Evolutionary conservation across 2,888 invertebrate genomes (phyloP).

Genomic region (Eubasilissa splendida): DNA sequence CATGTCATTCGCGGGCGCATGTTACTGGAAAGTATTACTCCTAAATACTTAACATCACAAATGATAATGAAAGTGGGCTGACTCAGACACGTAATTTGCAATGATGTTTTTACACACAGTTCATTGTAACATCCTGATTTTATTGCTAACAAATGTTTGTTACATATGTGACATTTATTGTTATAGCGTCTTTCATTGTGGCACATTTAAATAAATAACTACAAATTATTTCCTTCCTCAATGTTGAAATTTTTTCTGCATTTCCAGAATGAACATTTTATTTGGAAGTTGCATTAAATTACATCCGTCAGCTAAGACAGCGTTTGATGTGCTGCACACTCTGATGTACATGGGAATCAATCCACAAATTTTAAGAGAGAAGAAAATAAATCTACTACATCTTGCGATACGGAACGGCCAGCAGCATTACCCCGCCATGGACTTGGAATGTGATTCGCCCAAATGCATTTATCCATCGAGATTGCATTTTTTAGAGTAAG

Average conservation of each 20-base stretch:
- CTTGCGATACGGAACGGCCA: constrained; percentile 64
- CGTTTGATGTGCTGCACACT: constrained; percentile 65
- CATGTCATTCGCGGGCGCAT: too few species aligned
- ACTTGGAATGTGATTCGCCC: constrained; percentile 65
- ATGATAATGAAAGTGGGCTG: too few species aligned
- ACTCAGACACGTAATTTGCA: too few species aligned
- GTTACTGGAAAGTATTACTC: too few species aligned
- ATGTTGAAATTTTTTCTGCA: constrained; percentile 9
- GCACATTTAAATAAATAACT: too few species aligned
- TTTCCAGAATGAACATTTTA: constrained; percentile 64
- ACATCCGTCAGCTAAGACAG: constrained; percentile 62
- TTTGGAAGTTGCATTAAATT: constrained; percentile 66
- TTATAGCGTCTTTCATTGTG: too few species aligned
- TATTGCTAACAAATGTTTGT: too few species aligned
- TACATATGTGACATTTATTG: too few species aligned
- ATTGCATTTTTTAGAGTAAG: constrained; percentile 66
- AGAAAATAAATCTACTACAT: constrained; percentile 65
- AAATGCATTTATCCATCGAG: constrained; percentile 65
- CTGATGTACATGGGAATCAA: constrained; percentile 69
- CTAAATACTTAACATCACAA: too few species aligned
- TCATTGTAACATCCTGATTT: too few species aligned
- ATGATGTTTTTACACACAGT: too few species aligned
- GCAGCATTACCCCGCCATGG: constrained; percentile 66
- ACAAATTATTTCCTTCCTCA: too few species aligned
- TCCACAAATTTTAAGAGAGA: constrained; percentile 65